Evolutionary conservation across 2,113 vertebrate genomes (phyloP).

Genomic region (Phaethornis superciliosus): DNA sequence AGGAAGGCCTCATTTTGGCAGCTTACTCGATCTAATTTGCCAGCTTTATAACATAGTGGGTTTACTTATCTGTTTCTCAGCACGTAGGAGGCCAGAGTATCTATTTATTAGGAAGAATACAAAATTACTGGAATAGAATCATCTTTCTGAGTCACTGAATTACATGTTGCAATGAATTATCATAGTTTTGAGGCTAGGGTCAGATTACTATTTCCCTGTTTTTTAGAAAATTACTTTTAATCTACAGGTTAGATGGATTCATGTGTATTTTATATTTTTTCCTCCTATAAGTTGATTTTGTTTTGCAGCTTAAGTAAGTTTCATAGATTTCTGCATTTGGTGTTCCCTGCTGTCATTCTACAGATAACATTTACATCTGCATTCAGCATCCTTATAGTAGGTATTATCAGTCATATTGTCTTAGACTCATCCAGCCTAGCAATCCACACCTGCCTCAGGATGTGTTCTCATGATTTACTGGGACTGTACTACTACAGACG

Average conservation of each 20-base stretch:
- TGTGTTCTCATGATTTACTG: neutral
- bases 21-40: neutral
- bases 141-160: neutral
- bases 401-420: neutral
- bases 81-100: neutral
- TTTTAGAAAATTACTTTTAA: neutral
- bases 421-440: neutral
- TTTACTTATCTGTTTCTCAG: neutral
- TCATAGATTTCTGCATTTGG: neutral
- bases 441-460: neutral
- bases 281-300: neutral
- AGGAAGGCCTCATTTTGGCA: slow-evolving; percentile 1
- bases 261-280: neutral
- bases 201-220: neutral
- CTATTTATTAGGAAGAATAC: neutral
- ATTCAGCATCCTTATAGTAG: neutral
- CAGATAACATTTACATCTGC: neutral
- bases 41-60: neutral
- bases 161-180: neutral
- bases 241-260: neutral
- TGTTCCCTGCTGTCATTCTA: neutral
- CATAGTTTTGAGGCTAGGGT: neutral
- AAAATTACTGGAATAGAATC: neutral
- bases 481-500: neutral
- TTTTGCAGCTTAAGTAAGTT: neutral